Evolutionary conservation across 2,888 invertebrate species (phyloP), one percentile per base, ranked within the genome.

Genomic region (Lepidocyrtoides sp.): DNA sequence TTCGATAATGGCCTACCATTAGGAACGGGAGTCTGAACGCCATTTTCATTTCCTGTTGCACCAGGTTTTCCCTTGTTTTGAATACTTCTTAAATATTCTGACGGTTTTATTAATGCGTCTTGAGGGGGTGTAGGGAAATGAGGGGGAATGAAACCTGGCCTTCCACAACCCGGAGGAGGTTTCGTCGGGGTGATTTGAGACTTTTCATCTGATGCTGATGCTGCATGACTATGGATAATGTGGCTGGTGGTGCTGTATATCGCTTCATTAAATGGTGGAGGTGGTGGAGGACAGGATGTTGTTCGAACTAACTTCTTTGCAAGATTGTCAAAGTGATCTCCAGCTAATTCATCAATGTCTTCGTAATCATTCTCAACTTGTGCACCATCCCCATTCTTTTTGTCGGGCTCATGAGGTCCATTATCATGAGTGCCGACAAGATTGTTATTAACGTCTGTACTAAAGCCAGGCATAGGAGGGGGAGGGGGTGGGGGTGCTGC

Each of bases 41-140:
- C 72, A 20, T 77, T 86, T n/a, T 77, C 83, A 41, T 17, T 85
- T 8, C 29, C 41, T 29, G 8, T 87, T 8, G 41, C 84, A 29
- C 89, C 92, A 41, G 88, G 29, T 57, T 90, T 91, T 12, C 92
- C 94, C 66, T 92, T 94, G 26, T 94, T 94, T 95, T 96, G 97
- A 95, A 98, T 98, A 95, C 98, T 98, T 95, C 97, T 97, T 94
- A 98, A 96, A 95, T 98, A 98, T 96, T 98, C 98, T 92, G 98
- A 98, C 86, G 98, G 98, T 95, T 98, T 98, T 95, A 98, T 98
- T 94, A 98, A 96, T 91, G 97, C 97, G 95, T 98, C 97, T 95
- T 97, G 97, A 93, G 96, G 96, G 29, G 95, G 95, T 95, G 96
- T 96, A 86, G 97, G 97, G 96, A 98, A 98, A 95, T 98, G 97